Percentiles rank a stretch among this genome's conserved stretches.
phyloP scores from a whole-genome alignment of 2,113 vertebrate species.

The Mobula hypostoma region DNA sequence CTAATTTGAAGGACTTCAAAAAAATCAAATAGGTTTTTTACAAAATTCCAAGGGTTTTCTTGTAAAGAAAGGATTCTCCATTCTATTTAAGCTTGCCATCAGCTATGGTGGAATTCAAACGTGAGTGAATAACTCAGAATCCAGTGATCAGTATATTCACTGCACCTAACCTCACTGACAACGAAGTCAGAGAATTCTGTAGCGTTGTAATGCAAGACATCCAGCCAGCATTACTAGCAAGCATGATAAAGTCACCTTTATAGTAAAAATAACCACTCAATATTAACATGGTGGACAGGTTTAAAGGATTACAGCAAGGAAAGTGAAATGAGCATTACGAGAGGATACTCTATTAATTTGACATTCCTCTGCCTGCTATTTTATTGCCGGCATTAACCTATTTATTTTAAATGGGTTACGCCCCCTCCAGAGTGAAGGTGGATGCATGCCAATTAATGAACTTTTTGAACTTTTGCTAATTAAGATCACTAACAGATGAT shows the following conservation, averaged over 20 bases:
- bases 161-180: not conserved
- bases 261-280: not conserved
- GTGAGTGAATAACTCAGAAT: too few relatives aligned
- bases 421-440: not conserved
- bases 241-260: not conserved
- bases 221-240: not conserved
- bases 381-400: not conserved
- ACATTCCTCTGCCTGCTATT: not conserved
- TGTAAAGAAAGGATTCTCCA: too few relatives aligned
- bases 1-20: too few relatives aligned
- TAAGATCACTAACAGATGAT: not conserved
- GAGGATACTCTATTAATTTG: not conserved
- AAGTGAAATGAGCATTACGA: not conserved
- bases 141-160: too few relatives aligned
- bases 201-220: not conserved
- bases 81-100: too few relatives aligned
- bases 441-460: not conserved
- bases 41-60: too few relatives aligned
- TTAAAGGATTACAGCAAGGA: not conserved
- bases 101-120: too few relatives aligned
- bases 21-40: too few relatives aligned
- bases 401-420: not conserved
- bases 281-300: not conserved
- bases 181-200: not conserved
- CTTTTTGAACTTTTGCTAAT: not conserved